phyloP scores from a whole-genome alignment of 2,797 vertebrate species.

The Arnoldichthys spilopterus region DNA sequence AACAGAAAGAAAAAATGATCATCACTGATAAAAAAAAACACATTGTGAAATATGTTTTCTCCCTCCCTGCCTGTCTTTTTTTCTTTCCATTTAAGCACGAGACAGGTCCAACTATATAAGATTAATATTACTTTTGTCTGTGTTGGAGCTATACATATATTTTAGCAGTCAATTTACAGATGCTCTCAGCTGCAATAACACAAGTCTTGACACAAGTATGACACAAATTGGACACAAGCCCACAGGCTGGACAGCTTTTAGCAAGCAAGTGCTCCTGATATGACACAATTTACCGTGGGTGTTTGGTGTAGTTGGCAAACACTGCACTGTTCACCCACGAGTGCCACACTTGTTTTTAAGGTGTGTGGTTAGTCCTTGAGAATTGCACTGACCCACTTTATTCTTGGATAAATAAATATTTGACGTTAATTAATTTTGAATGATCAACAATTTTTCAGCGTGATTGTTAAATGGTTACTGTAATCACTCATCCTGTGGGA shows the following conservation, averaged over 20 bases:
- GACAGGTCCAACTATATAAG: neutral
- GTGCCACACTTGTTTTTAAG: neutral
- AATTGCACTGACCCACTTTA: conserved; percentile 14
- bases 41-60: neutral
- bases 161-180: conserved; percentile 24
- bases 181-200: neutral
- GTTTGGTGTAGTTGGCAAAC: neutral
- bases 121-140: conserved; percentile 31
- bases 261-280: neutral
- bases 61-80: conserved; percentile 6
- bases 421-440: neutral
- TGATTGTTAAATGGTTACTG: neutral
- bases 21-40: no score
- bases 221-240: neutral
- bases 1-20: neutral
- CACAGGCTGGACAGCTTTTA: conserved; percentile 1
- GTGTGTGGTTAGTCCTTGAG: conserved; percentile 17
- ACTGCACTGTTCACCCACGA: neutral
- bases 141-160: conserved; percentile 12
- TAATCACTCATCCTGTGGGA: neutral
- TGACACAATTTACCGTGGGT: neutral
- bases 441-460: neutral
- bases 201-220: neutral
- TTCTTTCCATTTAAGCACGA: conserved; percentile 4
- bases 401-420: conserved; percentile 12